These are phyloP conservation scores for Phalanger gymnotis DNA, from an alignment of 2,797 vertebrate species.

Conservation along the genomic window DNA sequence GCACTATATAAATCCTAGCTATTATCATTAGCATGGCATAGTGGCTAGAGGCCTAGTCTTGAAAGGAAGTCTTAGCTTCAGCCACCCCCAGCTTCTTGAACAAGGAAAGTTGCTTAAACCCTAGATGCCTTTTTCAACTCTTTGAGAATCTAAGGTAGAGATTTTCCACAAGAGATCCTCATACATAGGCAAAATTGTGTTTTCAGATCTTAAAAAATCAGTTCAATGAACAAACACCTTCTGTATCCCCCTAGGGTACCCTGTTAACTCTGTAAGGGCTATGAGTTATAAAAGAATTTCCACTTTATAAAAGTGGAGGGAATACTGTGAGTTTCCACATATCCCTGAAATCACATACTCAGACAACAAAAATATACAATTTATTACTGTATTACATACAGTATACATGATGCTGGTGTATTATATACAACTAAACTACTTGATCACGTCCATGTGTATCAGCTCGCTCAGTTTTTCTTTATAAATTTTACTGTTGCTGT, in stretches of 20 bases:
- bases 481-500: not conserved
- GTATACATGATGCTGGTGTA: not conserved
- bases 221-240: not conserved
- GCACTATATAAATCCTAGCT: not conserved
- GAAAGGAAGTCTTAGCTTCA: not conserved
- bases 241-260: not conserved
- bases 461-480: not conserved
- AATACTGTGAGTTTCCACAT: not conserved
- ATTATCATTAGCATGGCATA: not conserved
- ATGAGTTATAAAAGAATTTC: not conserved
- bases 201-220: not conserved
- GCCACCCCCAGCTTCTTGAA: not conserved
- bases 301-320: not conserved
- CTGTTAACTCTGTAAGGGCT: not conserved
- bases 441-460: not conserved
- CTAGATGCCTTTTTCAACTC: not conserved
- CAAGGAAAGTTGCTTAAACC: not conserved
- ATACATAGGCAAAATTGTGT: not conserved
- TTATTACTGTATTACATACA: not conserved
- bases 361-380: not conserved
- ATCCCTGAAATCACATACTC: not conserved
- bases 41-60: not conserved
- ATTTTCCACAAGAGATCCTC: not conserved
- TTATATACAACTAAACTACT: not conserved
- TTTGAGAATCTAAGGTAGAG: not conserved